Percentiles rank a stretch among this genome's conserved stretches.
phyloP scores from a whole-genome alignment of 2,113 vertebrate species.

The Piaya cayana region DNA sequence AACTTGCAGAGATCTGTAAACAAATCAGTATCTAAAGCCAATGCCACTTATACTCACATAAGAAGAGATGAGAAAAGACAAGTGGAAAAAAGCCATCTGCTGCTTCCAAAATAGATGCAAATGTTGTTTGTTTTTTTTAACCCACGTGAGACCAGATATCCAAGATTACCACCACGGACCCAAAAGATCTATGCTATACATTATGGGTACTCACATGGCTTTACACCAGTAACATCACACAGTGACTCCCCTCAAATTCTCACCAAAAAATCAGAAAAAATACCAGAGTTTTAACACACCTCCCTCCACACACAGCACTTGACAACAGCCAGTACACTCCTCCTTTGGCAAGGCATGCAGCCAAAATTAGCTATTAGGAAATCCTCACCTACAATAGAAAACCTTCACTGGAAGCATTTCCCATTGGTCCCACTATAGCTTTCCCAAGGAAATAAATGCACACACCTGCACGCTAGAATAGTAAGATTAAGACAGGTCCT shows the following conservation, averaged over 20 bases:
- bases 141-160: neutral
- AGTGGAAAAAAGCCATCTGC: neutral
- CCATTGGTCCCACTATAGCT: rapidly evolving
- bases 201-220: neutral
- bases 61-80: neutral
- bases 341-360: neutral
- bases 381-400: neutral
- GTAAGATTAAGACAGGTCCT: neutral
- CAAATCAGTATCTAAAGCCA: neutral
- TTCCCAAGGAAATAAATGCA: neutral
- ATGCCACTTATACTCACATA: neutral
- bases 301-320: neutral
- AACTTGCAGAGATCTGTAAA: neutral
- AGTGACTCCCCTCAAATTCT: neutral
- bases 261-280: neutral
- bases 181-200: neutral
- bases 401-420: neutral
- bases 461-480: neutral
- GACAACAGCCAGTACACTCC: neutral
- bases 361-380: neutral
- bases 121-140: neutral
- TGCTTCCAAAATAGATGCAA: neutral
- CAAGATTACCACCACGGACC: neutral
- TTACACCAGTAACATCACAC: neutral
- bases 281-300: neutral